These are phyloP conservation scores for Sebastes itinus DNA, from an alignment of 2,797 vertebrate species.

Conservation along the genomic window DNA sequence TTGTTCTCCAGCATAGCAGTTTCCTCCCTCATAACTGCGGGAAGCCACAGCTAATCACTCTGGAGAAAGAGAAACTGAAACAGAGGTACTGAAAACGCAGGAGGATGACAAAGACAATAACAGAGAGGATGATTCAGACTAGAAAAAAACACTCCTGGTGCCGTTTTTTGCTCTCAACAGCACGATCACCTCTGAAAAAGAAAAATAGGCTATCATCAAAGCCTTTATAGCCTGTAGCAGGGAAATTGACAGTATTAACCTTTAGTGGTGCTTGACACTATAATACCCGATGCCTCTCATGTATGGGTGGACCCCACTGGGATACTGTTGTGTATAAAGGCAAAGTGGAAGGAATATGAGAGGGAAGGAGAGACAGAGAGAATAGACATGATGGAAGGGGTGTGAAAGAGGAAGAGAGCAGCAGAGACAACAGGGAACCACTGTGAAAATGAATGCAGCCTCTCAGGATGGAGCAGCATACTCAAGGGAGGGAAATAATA, in stretches of 20 bases:
- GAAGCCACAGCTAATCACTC: background rate
- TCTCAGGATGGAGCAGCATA: slow-evolving; percentile 51
- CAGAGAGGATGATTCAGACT: background rate
- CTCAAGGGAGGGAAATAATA: slow-evolving; percentile 64
- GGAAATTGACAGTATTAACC: slow-evolving; percentile 64
- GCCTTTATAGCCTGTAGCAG: slow-evolving; percentile 30
- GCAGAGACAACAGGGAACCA: slow-evolving; percentile 55
- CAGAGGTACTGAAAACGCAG: background rate
- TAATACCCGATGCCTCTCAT: slow-evolving; percentile 42
- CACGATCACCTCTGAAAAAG: slow-evolving; percentile 26
- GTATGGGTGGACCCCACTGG: slow-evolving; percentile 22
- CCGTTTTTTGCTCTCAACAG: slow-evolving; percentile 11
- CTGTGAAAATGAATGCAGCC: slow-evolving; percentile 65
- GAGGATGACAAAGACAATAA: background rate
- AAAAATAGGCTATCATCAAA: slow-evolving; percentile 30
- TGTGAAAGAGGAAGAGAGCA: slow-evolving; percentile 64
- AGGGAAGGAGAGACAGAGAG: background rate
- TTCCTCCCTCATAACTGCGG: background rate
- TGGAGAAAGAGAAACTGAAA: background rate
- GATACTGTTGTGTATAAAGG: slow-evolving; percentile 47
- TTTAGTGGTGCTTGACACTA: slow-evolving; percentile 58
- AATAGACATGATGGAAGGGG: slow-evolving; percentile 61
- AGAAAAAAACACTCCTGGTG: background rate
- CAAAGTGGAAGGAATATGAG: slow-evolving; percentile 30
- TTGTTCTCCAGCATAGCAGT: background rate